Percentiles rank a stretch among this genome's conserved stretches.
Conservation (phyloP, 2,797 vertebrate species). For the Avahi laniger region DNA sequence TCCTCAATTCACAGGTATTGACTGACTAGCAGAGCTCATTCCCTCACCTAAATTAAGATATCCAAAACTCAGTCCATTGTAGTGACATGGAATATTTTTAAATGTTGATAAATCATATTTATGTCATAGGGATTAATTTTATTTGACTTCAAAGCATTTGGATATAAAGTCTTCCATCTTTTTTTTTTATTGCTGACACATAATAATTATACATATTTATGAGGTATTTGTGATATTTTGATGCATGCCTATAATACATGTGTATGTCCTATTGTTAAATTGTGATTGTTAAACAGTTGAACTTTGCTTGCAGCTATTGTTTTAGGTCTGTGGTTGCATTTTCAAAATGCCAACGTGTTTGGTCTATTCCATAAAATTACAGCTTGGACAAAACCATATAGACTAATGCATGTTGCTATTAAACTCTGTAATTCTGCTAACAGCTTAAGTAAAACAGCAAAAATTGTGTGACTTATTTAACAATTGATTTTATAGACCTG, state of each 20-base stretch:
- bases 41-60: neutral
- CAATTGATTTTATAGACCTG: neutral
- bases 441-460: neutral
- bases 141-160: neutral
- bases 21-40: neutral
- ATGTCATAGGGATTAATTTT: neutral
- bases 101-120: neutral
- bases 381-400: neutral
- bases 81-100: neutral
- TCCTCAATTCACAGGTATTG: neutral
- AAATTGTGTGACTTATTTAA: neutral
- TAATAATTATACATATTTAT: neutral
- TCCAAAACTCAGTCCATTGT: neutral
- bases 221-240: neutral
- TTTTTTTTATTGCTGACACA: neutral
- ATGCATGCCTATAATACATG: neutral
- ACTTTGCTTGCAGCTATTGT: neutral
- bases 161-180: neutral
- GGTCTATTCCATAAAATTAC: neutral
- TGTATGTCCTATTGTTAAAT: neutral
- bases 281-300: neutral
- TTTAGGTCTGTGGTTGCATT: conserved; percentile 13
- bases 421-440: neutral
- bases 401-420: neutral
- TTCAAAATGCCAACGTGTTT: conserved; percentile 1